Conservation (phyloP, 1,140 invertebrate species). For the Zaprionus camerounensis region DNA sequence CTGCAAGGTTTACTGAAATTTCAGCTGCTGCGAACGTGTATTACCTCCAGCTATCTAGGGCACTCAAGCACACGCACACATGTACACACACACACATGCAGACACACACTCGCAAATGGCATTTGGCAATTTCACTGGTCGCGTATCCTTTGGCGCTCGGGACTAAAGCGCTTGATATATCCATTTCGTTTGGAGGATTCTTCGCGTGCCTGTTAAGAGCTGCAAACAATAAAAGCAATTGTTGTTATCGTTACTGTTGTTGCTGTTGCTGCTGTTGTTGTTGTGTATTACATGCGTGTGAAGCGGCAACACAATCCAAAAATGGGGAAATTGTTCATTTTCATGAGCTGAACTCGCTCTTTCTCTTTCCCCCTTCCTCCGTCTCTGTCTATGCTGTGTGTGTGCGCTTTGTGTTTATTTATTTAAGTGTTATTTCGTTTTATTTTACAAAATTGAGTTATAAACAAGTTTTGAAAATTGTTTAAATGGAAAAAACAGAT, state of each 20-base stretch:
- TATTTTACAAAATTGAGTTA: slow-evolving; percentile 75
- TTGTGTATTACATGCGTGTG: slow-evolving; percentile 72
- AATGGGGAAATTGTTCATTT: slow-evolving; percentile 54
- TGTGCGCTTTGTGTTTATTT: slow-evolving; percentile 78
- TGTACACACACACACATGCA: slow-evolving; percentile 8
- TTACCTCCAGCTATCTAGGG: neutral
- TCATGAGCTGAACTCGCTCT: slow-evolving; percentile 36
- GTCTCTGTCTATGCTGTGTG: slow-evolving; percentile 12
- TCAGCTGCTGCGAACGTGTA: slow-evolving; percentile 15
- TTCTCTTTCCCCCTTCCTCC: neutral
- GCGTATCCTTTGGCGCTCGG: slow-evolving; percentile 62
- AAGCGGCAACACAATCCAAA: slow-evolving; percentile 59
- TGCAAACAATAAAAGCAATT: slow-evolving; percentile 69
- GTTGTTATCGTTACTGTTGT: slow-evolving; percentile 43
- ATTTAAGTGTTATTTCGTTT: slow-evolving; percentile 81
- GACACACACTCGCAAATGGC: slow-evolving; percentile 48
- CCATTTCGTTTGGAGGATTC: slow-evolving; percentile 79
- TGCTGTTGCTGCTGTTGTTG: slow-evolving; percentile 40
- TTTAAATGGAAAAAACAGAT: slow-evolving; percentile 82
- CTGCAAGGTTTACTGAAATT: slow-evolving; percentile 40
- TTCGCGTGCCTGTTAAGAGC: slow-evolving; percentile 79
- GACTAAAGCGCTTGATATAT: slow-evolving; percentile 64
- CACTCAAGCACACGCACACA: slow-evolving; percentile 1
- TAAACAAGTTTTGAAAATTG: slow-evolving; percentile 82
- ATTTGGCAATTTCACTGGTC: slow-evolving; percentile 67